Base-by-base conservation (phyloP, 2,888 invertebrate species). In the Parnassius apollo region DNA sequence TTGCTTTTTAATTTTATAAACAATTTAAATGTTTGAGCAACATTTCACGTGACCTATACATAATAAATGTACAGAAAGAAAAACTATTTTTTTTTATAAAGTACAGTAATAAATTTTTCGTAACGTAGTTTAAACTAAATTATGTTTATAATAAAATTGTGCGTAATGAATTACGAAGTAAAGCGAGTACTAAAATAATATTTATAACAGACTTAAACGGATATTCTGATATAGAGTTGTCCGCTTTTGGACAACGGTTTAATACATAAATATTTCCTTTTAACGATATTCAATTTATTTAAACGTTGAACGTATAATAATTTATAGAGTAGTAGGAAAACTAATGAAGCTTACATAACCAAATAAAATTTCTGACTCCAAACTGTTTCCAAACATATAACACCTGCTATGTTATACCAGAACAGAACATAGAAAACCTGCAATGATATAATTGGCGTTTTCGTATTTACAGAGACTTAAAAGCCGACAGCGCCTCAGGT, bases 191-290 rank as follows among this genome's bases (percentile, higher is more conserved):
- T 10, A 48, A 18, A 22, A 61, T 22, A 45, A 56, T 11, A 46
- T 57, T 53, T 44, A 62, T 51, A 61, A 49, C 46, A n/a, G 48
- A 49, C 49, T 44, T 53, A 53, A 53, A 53, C 25, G 10, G 53
- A 45, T 46, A 9, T 22, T 51, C 18, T 50, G 13, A 58, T 58
- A 42, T 18, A 13, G 4, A 22, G 9, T 54, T 53, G n/a, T 42
- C 49, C 49, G n/a, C 12, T 53, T 54, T 58, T 58, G 12, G 42
- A 25, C 13, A 11, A 2, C n/a, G 13, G 12, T 54, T 62, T 53
- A 25, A 62, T 54, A 51, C 18, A 9, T 42, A 51, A 18, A 25
- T 42, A 11, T 50, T 56, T n/a, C 25, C 44, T 50, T 61, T 50
- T 42, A 25, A 22, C 59, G 25, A 10, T 48, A 10, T 13, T 9